These are phyloP conservation scores for Pteruthius melanotis DNA, from an alignment of 2,113 vertebrate species.

Conservation along the genomic window DNA sequence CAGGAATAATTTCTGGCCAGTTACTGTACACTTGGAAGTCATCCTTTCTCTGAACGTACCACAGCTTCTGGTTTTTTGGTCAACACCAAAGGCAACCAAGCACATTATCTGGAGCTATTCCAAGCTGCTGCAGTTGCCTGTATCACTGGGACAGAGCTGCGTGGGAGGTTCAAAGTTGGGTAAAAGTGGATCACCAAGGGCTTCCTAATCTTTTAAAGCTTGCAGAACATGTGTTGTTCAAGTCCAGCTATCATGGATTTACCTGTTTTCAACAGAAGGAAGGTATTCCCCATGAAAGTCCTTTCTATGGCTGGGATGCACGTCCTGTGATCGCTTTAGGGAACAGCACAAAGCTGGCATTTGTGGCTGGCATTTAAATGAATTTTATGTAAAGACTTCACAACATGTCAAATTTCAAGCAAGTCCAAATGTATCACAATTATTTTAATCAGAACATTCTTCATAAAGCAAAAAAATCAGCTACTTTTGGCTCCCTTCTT, in stretches of 20 bases:
- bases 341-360: not conserved
- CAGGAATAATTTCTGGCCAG: conserved; percentile 9
- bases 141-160: not conserved
- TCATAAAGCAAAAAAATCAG: not conserved
- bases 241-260: not conserved
- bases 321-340: fast-evolving
- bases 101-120: not conserved
- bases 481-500: not conserved
- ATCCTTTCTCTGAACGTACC: not conserved
- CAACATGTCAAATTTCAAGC: not conserved
- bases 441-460: not conserved
- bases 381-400: not conserved
- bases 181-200: fast-evolving
- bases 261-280: not conserved
- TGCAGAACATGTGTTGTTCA: not conserved
- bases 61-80: not conserved
- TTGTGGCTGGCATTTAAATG: not conserved
- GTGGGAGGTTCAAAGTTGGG: not conserved
- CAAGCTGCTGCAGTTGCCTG: not conserved
- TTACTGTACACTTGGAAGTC: not conserved
- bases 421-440: not conserved
- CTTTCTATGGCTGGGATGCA: not conserved
- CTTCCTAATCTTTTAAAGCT: not conserved
- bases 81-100: not conserved
- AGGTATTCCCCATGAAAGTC: not conserved